Evolutionary conservation across 1,140 invertebrate species (phyloP).

Genomic region (Acromyrmex echinatior): DNA sequence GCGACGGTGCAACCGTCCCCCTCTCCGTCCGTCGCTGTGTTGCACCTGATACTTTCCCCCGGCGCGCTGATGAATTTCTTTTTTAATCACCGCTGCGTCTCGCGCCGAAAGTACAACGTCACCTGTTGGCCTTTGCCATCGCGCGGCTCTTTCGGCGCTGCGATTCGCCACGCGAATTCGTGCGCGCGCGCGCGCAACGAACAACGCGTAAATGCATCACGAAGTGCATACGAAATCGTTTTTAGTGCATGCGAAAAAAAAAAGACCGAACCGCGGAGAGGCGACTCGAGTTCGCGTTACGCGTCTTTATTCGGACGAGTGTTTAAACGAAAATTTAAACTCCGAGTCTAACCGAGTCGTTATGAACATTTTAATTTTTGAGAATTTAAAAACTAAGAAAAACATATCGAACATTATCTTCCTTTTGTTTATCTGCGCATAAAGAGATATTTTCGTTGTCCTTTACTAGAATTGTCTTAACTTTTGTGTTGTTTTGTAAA

Average conservation of each 20-base stretch:
- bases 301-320: background rate
- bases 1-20: slow-evolving; percentile 63
- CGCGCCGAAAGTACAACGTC: slow-evolving; percentile 72
- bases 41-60: slow-evolving; percentile 79
- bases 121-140: slow-evolving; percentile 67
- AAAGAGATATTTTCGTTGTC: background rate
- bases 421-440: background rate
- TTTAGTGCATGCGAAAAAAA: slow-evolving; percentile 20
- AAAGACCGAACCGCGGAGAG: background rate
- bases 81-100: slow-evolving; percentile 72
- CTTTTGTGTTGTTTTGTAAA: background rate
- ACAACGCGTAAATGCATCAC: slow-evolving; percentile 65
- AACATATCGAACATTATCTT: background rate
- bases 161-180: slow-evolving; percentile 75
- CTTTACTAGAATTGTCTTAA: slow-evolving; percentile 13
- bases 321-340: background rate
- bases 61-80: slow-evolving; percentile 76
- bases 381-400: background rate
- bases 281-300: background rate
- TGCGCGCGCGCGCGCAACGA: slow-evolving; percentile 24
- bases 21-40: slow-evolving; percentile 62
- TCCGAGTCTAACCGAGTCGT: background rate
- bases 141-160: slow-evolving; percentile 55
- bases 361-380: background rate
- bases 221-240: slow-evolving; percentile 44